Conservation (phyloP, 2,113 vertebrate genomes). For the Agapornis roseicollis region DNA sequence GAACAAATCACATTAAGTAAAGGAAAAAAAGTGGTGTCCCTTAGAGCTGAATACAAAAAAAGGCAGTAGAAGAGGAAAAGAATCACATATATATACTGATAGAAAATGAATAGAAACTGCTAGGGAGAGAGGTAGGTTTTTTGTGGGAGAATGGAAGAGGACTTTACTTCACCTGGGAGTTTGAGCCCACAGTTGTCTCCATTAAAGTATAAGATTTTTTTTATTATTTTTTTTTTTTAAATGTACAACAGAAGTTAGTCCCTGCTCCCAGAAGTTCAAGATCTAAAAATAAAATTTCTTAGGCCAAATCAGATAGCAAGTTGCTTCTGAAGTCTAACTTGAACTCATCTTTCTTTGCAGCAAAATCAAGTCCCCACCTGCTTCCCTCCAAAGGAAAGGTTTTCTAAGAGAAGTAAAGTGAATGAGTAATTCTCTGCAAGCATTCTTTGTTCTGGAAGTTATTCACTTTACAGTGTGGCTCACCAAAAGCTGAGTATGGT, state of each 20-base stretch:
- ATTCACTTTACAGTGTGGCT: neutral
- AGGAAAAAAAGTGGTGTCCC: neutral
- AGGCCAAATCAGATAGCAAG: conserved; percentile 23
- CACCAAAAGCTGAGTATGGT: neutral
- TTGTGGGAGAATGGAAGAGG: neutral
- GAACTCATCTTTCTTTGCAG: conserved; percentile 22
- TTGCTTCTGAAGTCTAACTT: conserved; percentile 41
- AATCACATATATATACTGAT: neutral
- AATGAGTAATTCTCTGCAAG: conserved; percentile 22
- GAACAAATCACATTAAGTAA: neutral
- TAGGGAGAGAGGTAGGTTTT: neutral
- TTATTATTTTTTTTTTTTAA: neutral
- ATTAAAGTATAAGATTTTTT: neutral
- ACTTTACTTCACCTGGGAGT: neutral
- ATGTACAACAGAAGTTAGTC: conserved; percentile 1
- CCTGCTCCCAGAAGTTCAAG: conserved; percentile 18
- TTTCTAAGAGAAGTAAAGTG: conserved; percentile 8
- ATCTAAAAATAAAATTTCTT: conserved; percentile 63
- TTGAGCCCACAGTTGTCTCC: neutral
- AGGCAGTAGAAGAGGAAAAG: neutral
- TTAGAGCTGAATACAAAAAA: neutral
- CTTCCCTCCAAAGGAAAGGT: conserved; percentile 29
- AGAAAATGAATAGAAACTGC: neutral
- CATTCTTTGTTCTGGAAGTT: conserved; percentile 37
- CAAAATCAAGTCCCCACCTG: neutral